Evolutionary conservation across 1,140 invertebrate species (phyloP), one percentile per base, ranked within the genome.

Genomic region (Halesus radiatus): DNA sequence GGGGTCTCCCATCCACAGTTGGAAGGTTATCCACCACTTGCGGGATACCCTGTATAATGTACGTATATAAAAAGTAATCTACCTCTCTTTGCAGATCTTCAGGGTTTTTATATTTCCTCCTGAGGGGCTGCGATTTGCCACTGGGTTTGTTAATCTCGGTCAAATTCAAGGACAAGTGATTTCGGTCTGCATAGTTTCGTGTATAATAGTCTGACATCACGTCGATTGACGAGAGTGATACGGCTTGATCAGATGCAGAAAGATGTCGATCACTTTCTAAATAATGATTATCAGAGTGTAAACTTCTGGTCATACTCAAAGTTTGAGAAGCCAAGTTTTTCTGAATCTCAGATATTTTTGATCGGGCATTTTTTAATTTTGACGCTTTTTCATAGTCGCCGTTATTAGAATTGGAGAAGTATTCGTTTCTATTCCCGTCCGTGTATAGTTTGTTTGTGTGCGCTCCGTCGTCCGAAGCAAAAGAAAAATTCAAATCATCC

Each of bases 401-500:
- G 45, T 79, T 62, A 18, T 64, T 53, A 1, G 72, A 29, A 37
- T 10, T 54, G 3, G 64, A n/a, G 26, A 22, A 45, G 23, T 66
- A 54, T 45, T 78, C 66, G 29, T 78, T 32, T 70, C 50, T 78
- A 56, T 68, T 54, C 7, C 53, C 62, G 16, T 78, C 62, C 8
- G 29, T 53, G 52, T 78, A 78, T 3, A 70, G n/a, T 23, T 32
- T 53, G 52, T 78, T 78, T 16, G 62, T 78, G 13, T 78, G 76
- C 7, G 70, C 52, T 1, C 70, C 29, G 52, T 85, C 81, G 66
- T 90, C 89, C 0, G 88, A 87, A 32, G 88, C 85, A 79, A 90
- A 89, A 0, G 88, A 88, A 0, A 88, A 87, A 54, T 90, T 90
- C 3, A 90, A 77, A 83, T 89, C 89, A 1, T 88, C 89, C 84